Evolutionary conservation across 2,888 invertebrate species (phyloP), one percentile per base, ranked within the genome.

Genomic region (Callyntrura sp.): DNA sequence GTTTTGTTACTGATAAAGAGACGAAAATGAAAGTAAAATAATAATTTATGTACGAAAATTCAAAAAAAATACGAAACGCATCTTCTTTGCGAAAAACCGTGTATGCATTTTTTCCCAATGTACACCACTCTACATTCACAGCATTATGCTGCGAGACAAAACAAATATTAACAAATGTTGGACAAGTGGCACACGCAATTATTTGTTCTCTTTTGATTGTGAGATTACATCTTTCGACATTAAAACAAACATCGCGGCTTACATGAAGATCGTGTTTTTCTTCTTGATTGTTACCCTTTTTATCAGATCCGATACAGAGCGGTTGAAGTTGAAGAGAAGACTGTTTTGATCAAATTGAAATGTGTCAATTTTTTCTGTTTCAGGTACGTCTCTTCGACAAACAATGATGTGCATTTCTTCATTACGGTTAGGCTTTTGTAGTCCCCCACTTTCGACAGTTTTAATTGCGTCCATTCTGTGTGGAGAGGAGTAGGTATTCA

Each of bases 201-300:
- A 2, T 51, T 51, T 51, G 14, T 14, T 51, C 14, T 51, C 11
- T 51, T 51, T 51, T 51, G 51, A 51, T 14, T 62, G 1, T 23
- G 23, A 35, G 28, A 35, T 68, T 28, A 68, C 12, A 68, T 68
- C 65, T 68, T 68, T 35, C 35, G 35, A 68, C 65, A 23, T 17
- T 14, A 28, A n/a, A 68, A 68, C 35, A 68, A 68, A 35, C 35
- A 68, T 35, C n/a, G 11, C 5, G 3, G 35, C 3, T n/a, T 28
- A 9, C 62, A n/a, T 6, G 62, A 62, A 28, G 14, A 68, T 68
- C 65, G n/a, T 68, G 70, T 70, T 70, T 43, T 43, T 17, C 35
- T 17, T 70, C 43, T 43, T 35, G 20, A 43, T 35, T 70, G 70
- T 43, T 70, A 14, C 17, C 43, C 35, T 70, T 70, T 20, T 70